Evolutionary conservation across 2,888 invertebrate species (phyloP).

Genomic region (Apamea anceps): DNA sequence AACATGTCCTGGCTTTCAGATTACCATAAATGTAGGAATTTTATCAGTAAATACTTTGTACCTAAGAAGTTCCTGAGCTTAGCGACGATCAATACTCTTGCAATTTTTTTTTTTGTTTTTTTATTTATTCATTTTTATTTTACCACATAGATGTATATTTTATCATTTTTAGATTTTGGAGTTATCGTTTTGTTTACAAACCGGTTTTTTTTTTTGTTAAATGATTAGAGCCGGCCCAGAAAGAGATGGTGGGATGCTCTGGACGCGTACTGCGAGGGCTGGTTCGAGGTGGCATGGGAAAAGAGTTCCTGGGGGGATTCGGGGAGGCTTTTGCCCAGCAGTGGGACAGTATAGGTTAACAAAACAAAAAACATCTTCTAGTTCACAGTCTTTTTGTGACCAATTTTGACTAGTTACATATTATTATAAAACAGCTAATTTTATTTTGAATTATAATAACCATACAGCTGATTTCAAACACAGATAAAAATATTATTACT

Average conservation of each 20-base stretch:
- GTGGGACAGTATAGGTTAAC: too few species aligned
- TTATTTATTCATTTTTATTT: neutral
- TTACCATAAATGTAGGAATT: neutral
- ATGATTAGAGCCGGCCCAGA: too few species aligned
- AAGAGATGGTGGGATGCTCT: too few species aligned
- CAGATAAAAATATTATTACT: neutral
- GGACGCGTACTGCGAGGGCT: too few species aligned
- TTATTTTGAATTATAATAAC: neutral
- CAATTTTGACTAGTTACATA: neutral
- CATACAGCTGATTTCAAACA: neutral
- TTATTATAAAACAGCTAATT: neutral
- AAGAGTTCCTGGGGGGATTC: too few species aligned
- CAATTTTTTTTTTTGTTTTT: neutral
- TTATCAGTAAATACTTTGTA: conserved; percentile 14
- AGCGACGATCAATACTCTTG: neutral
- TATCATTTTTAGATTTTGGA: neutral
- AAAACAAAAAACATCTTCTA: too few species aligned
- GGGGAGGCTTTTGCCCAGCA: too few species aligned
- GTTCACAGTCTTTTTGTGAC: neutral
- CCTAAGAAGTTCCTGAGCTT: neutral
- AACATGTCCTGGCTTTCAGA: neutral
- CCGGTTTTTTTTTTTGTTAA: neutral
- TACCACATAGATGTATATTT: neutral
- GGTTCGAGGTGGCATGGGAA: too few species aligned
- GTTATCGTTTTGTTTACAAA: neutral